These are phyloP conservation scores for Eulemur albifrons DNA, from an alignment of 2,797 vertebrate genomes.

Conservation along the genomic window DNA sequence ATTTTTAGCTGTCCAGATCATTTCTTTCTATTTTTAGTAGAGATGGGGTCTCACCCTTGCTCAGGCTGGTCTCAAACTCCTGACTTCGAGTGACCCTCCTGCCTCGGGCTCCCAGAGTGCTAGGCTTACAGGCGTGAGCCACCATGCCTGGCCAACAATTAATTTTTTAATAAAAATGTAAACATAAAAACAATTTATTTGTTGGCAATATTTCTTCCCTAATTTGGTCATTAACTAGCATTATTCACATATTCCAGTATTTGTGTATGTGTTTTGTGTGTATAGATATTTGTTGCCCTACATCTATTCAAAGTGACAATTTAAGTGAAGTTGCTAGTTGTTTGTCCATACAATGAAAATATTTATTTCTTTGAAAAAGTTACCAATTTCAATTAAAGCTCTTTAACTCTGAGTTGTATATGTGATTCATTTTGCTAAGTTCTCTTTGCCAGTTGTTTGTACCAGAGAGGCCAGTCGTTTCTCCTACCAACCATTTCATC, in stretches of 20 bases:
- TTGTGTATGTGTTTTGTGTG: neutral
- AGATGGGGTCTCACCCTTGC: too few relatives aligned
- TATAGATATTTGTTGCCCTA: neutral
- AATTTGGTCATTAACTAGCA: neutral
- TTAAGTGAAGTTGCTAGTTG: neutral
- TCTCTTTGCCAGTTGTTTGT: neutral
- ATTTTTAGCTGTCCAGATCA: too few relatives aligned
- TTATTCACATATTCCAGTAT: neutral
- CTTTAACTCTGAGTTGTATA: neutral
- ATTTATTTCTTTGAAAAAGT: neutral
- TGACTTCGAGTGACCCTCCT: too few relatives aligned
- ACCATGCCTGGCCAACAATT: neutral
- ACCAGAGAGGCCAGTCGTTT: neutral
- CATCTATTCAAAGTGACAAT: neutral
- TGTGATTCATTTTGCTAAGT: neutral
- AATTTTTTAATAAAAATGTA: slow-evolving; percentile 23
- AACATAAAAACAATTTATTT: neutral
- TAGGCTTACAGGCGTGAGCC: too few relatives aligned
- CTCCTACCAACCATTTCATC: neutral
- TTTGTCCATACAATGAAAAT: neutral
- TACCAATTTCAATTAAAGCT: neutral
- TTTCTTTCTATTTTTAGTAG: too few relatives aligned
- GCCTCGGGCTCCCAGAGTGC: too few relatives aligned
- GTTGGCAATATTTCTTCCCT: slow-evolving; percentile 15
- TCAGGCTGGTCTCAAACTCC: too few relatives aligned